Evolutionary conservation across 1,140 invertebrate species (phyloP), one percentile per base, ranked within the genome.

Genomic region (Magallana angulata): DNA sequence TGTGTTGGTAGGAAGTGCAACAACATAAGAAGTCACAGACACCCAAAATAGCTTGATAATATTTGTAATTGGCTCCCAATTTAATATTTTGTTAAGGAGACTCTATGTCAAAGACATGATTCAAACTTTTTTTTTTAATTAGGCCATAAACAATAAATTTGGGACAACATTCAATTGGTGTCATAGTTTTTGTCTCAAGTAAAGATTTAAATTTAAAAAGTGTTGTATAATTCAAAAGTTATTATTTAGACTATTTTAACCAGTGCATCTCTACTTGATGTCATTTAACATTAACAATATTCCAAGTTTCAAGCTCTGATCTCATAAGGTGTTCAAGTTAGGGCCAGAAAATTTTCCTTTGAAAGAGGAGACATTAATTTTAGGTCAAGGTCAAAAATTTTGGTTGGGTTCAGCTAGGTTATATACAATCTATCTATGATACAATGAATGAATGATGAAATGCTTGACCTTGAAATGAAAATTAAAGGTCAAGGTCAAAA

Each of bases 281-380:
- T 64, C 60, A 64, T 16, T 36, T 36, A 36, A 36, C 36, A 36
- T 18, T 64, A 6, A 7, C 16, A n/a, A 64, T 64, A 16, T 64
- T 64, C 60, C 60, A 64, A 64, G 60, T 64, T 64, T 64, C 16
- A 64, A 14, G 60, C 18, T 60, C 60, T 64, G 16, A 64, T 64
- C 14, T 64, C 59, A 60, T 12, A 60, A 16, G 59, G 59, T 60
- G 59, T 60, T 60, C 16, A 9, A 60, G 59, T 60, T 60, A 16
- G 59, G 59, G 59, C 59, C 1, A 60, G 16, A 12, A 60, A 12
- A 16, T 60, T 9, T 60, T 60, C 59, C 59, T 16, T 60, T 60
- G 59, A 16, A 60, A 60, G 59, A 12, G 59, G 59, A 60, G 2
- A 60, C 59, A 60, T 60, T 12, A 60, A 12, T 60, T 12, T 60